These are phyloP conservation scores for Apodemus speciosus DNA, from an alignment of 2,113 vertebrate genomes.

Conservation along the genomic window DNA sequence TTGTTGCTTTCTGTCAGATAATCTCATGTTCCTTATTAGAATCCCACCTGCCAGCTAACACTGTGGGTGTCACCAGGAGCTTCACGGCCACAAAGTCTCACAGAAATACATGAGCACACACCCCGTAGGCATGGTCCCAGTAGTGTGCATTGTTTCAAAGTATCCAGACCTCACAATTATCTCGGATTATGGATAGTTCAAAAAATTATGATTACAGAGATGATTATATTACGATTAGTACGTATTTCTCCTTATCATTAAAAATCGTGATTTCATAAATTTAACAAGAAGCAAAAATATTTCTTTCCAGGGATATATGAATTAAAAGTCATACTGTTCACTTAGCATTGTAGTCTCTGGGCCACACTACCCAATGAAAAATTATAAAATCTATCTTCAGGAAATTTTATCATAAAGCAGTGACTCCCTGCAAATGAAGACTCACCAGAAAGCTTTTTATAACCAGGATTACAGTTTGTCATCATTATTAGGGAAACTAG, in stretches of 20 bases:
- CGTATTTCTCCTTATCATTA: neutral
- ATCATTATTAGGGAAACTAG: conserved; percentile 8
- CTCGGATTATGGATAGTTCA: conserved; percentile 5
- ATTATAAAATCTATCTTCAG: conserved; percentile 13
- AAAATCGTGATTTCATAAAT: conserved; percentile 27
- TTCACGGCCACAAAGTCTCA: neutral
- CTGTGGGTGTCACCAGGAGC: neutral
- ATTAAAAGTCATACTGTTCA: neutral
- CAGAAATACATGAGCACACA: neutral
- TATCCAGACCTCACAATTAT: neutral
- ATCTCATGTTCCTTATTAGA: conserved; percentile 27
- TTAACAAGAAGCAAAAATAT: neutral
- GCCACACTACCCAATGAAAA: neutral
- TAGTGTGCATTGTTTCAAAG: neutral
- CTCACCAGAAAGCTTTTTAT: neutral
- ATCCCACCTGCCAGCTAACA: neutral
- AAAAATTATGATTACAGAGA: neutral
- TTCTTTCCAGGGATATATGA: neutral
- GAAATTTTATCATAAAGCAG: neutral
- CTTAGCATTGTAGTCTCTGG: neutral
- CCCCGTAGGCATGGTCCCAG: neutral
- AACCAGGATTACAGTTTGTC: neutral
- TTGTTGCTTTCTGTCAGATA: conserved; percentile 26
- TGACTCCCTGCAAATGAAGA: neutral
- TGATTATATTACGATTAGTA: neutral